Conservation (phyloP, 2,888 invertebrate genomes). For the Strigamia transsilvanica region DNA sequence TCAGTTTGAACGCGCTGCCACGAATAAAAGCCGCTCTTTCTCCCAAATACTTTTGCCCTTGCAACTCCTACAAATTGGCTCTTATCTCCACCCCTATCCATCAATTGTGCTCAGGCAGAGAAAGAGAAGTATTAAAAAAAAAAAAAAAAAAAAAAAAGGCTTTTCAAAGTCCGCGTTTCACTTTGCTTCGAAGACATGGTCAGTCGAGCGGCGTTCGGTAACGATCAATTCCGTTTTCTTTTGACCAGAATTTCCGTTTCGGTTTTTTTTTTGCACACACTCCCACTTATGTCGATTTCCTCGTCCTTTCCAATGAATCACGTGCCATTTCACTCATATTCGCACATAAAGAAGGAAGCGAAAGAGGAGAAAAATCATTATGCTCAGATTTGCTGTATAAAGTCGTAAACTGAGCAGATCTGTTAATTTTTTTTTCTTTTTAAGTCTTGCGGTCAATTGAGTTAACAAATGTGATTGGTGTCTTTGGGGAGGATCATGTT, state of each 20-base stretch:
- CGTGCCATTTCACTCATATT: slow-evolving; percentile 39
- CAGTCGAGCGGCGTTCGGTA: slow-evolving; percentile 28
- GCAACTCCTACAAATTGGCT: slow-evolving; percentile 42
- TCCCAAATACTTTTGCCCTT: slow-evolving; percentile 27
- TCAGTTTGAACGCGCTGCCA: neutral
- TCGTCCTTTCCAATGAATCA: slow-evolving; percentile 27
- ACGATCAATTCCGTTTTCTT: slow-evolving; percentile 42
- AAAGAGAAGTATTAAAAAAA: neutral
- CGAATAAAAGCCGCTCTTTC: slow-evolving; percentile 17
- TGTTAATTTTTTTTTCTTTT: neutral
- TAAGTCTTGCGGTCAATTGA: neutral
- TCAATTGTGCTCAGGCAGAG: neutral
- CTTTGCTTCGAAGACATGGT: slow-evolving; percentile 28
- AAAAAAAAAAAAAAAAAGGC: neutral
- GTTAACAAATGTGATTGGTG: neutral
- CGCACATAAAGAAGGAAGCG: neutral
- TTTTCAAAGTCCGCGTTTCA: slow-evolving; percentile 38
- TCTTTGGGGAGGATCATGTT: neutral
- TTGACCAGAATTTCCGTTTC: slow-evolving; percentile 42
- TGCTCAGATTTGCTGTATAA: neutral
- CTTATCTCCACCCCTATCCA: slow-evolving; percentile 41
- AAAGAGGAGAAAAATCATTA: neutral
- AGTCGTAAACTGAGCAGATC: neutral
- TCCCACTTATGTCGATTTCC: slow-evolving; percentile 42
- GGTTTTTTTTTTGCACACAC: neutral